These are phyloP conservation scores for Scotopteryx bipunctaria DNA, from an alignment of 2,888 invertebrate genomes.

Conservation along the genomic window DNA sequence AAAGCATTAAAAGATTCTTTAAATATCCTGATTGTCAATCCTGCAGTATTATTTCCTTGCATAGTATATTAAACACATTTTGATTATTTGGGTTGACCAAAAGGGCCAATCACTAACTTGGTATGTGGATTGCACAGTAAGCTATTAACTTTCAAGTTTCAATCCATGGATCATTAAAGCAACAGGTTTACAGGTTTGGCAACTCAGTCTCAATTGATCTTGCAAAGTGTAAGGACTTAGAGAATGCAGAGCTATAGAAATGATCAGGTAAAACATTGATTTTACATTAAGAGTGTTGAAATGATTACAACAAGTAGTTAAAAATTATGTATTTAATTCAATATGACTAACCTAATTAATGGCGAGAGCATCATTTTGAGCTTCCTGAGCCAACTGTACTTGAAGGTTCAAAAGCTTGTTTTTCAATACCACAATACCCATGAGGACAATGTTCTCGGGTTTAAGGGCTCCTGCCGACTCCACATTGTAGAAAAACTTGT, in stretches of 20 bases:
- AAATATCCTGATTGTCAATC: too few species aligned
- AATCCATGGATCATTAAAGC: constrained; percentile 6
- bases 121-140: constrained; percentile 12
- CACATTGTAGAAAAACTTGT: constrained; percentile 98
- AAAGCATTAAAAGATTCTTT: too few species aligned
- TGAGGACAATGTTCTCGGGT: constrained; percentile 98
- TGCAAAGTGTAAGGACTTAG: background rate
- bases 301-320: background rate
- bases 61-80: too few species aligned
- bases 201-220: constrained; percentile 12
- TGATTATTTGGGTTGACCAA: too few species aligned
- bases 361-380: constrained; percentile 92
- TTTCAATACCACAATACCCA: constrained; percentile 96
- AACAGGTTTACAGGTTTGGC: constrained; percentile 15
- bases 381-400: constrained; percentile 94
- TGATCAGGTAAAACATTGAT: constrained; percentile 3
- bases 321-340: constrained; percentile 10
- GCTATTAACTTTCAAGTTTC: constrained; percentile 33
- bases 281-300: background rate
- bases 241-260: constrained; percentile 19
- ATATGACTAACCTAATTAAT: constrained; percentile 74
- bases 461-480: constrained; percentile 97
- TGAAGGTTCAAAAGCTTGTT: constrained; percentile 98
- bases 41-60: too few species aligned
- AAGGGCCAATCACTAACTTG: too few species aligned